phyloP scores from a whole-genome alignment of 2,888 invertebrate species.

The Polyploca ridens region DNA sequence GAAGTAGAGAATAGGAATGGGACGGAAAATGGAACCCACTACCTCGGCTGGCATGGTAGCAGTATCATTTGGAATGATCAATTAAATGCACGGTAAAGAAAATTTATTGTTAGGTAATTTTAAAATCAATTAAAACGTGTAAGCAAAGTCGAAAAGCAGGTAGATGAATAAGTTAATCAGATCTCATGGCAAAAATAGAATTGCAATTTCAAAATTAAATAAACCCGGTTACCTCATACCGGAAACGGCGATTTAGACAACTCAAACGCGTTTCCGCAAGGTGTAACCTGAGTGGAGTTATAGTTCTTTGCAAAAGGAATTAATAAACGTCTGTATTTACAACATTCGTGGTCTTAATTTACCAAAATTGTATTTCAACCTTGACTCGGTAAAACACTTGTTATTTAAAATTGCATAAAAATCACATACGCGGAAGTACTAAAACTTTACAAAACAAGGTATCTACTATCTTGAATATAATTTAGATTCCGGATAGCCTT shows the following conservation, averaged over 20 bases:
- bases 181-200: not conserved
- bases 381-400: slow-evolving; percentile 1
- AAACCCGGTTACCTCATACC: not conserved
- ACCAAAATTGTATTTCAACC: not conserved
- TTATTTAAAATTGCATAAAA: slow-evolving; percentile 6
- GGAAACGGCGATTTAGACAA: not conserved
- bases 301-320: too few relatives aligned
- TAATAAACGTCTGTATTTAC: not conserved
- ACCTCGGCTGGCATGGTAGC: too few relatives aligned
- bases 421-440: slow-evolving; percentile 10
- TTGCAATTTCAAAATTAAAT: not conserved
- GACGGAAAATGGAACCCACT: too few relatives aligned
- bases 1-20: too few relatives aligned
- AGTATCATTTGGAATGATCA: too few relatives aligned
- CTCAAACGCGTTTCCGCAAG: not conserved
- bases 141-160: not conserved
- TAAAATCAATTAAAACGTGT: too few relatives aligned
- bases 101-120: too few relatives aligned
- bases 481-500: slow-evolving; percentile 13
- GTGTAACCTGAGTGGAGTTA: not conserved
- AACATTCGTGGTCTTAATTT: not conserved
- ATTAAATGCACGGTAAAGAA: too few relatives aligned
- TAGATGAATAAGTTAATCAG: not conserved
- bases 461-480: slow-evolving; percentile 1
- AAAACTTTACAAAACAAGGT: not conserved